phyloP scores from a whole-genome alignment of 1,140 invertebrate genomes.

The Drosophila insularis region DNA sequence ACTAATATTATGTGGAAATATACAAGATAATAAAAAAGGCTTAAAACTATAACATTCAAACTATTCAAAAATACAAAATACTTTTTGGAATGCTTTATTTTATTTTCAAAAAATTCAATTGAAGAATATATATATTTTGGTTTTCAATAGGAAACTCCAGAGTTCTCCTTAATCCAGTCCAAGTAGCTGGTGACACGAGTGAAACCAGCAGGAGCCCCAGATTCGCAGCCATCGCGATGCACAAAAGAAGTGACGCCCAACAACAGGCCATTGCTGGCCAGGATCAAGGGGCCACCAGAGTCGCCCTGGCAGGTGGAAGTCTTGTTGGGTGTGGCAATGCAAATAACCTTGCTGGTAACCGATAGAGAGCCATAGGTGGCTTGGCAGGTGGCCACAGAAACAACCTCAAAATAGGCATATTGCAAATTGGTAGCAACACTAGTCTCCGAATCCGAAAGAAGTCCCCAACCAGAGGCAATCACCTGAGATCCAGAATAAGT shows the following conservation, averaged over 20 bases:
- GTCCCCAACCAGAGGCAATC: conserved; percentile 45
- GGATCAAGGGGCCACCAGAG: conserved; percentile 45
- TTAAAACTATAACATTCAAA: too few relatives aligned
- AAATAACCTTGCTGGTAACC: conserved; percentile 27
- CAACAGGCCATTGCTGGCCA: conserved; percentile 24
- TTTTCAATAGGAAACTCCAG: conserved; percentile 9
- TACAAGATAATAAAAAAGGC: neutral
- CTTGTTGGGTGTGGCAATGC: conserved; percentile 37
- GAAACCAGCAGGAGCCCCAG: conserved; percentile 81
- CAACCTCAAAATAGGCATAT: conserved; percentile 25
- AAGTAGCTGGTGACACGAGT: conserved; percentile 82
- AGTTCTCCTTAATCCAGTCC: conserved; percentile 45
- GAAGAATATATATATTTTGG: too few relatives aligned
- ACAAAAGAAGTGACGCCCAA: conserved; percentile 82
- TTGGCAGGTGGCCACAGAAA: conserved; percentile 25
- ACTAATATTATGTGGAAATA: neutral
- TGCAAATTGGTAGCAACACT: conserved; percentile 23
- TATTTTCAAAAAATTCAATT: neutral
- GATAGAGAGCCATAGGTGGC: conserved; percentile 9
- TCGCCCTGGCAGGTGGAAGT: conserved; percentile 43
- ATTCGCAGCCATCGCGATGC: conserved; percentile 70
- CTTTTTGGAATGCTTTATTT: neutral
- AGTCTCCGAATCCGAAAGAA: conserved; percentile 24
- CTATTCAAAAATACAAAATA: too few relatives aligned
- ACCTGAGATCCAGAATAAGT: conserved; percentile 30